Conservation (phyloP, 2,797 vertebrate genomes). For the Leucoraja ocellata region DNA sequence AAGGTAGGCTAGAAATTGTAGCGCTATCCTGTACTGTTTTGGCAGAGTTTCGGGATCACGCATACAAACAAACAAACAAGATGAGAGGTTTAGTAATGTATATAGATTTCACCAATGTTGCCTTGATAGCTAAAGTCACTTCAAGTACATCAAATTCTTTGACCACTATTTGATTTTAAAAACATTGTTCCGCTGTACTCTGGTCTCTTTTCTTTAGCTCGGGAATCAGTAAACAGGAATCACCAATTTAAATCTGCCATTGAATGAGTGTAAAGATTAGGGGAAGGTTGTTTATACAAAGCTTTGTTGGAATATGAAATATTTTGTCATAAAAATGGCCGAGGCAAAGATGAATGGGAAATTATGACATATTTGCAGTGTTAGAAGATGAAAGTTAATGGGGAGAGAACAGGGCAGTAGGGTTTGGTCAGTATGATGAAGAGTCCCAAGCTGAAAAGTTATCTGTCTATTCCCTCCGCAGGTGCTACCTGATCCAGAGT, state of each 20-base stretch:
- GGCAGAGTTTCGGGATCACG: too few relatives aligned
- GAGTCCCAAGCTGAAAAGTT: too few relatives aligned
- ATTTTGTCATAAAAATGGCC: not conserved
- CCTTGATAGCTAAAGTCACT: not conserved
- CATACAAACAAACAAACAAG: too few relatives aligned
- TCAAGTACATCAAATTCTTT: not conserved
- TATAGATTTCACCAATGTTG: not conserved
- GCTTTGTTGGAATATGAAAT: not conserved
- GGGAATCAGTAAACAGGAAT: not conserved
- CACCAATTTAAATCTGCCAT: not conserved
- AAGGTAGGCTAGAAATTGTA: too few relatives aligned
- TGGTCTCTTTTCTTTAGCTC: not conserved
- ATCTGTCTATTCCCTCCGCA: too few relatives aligned
- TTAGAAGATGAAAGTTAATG: not conserved
- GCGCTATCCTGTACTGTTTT: too few relatives aligned
- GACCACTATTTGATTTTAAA: not conserved
- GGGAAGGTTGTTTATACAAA: not conserved
- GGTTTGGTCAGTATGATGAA: not conserved
- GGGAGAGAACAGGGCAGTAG: not conserved
- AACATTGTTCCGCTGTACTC: not conserved
- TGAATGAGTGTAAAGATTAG: not conserved
- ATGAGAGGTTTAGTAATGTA: too few relatives aligned
- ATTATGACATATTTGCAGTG: not conserved
- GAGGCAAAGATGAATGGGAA: not conserved
- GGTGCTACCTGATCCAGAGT: too few relatives aligned